Evolutionary conservation across 2,113 vertebrate species (phyloP).

Genomic region (Casuarius casuarius): DNA sequence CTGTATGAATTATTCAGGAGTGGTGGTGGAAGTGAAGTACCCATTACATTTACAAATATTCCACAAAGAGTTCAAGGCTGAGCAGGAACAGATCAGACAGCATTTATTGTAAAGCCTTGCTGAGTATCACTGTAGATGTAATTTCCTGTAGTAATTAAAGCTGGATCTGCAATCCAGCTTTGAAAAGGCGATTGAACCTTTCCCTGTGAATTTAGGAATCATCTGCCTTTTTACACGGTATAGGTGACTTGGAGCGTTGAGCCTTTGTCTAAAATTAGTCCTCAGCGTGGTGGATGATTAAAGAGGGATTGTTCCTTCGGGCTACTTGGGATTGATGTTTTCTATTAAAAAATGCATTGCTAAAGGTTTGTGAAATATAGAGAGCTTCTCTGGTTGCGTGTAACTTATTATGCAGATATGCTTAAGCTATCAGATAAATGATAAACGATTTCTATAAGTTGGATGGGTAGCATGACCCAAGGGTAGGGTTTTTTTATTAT

Average conservation of each 20-base stretch:
- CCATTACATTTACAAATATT: slow-evolving; percentile 72
- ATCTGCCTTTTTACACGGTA: background rate
- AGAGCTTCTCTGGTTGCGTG: slow-evolving; percentile 2
- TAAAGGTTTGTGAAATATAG: slow-evolving; percentile 46
- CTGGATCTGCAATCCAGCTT: slow-evolving; percentile 30
- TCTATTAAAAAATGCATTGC: slow-evolving; percentile 66
- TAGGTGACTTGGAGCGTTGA: background rate
- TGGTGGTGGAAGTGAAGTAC: slow-evolving; percentile 39
- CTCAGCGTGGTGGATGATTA: slow-evolving; percentile 55
- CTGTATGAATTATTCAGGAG: slow-evolving; percentile 68
- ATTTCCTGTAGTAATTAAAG: slow-evolving; percentile 45
- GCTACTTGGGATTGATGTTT: slow-evolving; percentile 70
- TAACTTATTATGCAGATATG: slow-evolving; percentile 46
- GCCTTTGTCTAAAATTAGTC: slow-evolving; percentile 65
- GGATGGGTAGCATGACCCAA: slow-evolving; percentile 21
- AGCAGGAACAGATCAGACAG: slow-evolving; percentile 56
- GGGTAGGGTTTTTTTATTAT: background rate
- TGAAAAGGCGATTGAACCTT: slow-evolving; percentile 39
- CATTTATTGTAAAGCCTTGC: slow-evolving; percentile 59
- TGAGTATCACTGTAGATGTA: slow-evolving; percentile 16
- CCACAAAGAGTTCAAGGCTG: slow-evolving; percentile 59
- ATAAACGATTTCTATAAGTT: slow-evolving; percentile 54
- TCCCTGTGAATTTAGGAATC: slow-evolving; percentile 31
- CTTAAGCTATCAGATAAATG: slow-evolving; percentile 36
- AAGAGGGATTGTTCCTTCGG: slow-evolving; percentile 57